Base-by-base conservation (phyloP, 2,888 invertebrate genomes). In the Rhaphigaster nebulosa region DNA sequence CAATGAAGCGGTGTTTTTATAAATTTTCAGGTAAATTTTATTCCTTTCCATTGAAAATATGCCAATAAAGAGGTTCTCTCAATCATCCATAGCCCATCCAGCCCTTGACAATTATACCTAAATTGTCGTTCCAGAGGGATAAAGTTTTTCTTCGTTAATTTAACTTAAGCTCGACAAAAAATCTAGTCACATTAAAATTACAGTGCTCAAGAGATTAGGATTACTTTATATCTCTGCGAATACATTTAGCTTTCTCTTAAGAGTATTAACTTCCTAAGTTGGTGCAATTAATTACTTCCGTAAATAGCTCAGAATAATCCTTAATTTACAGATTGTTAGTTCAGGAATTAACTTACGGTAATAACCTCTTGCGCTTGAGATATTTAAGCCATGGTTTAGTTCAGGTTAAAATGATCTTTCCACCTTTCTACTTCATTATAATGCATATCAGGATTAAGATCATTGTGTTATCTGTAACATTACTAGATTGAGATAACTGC, bases 281-380 rank as follows among this genome's bases (percentile, higher is more conserved):
- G 70, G 20, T 34, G 34, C 1, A 34, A 70, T 70, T 70, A 70
- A 70, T 70, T 70, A 34, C 18, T 6, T 10, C 34, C 70, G 34
- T 70, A 70, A 70, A 70, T 70, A 70, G 70, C 34, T 70, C 20
- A 34, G 70, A 70, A 70, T 70, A 70, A 70, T 70, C 70, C 70
- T 70, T 34, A 70, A 70, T 70, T 70, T 70, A 70, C 70, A 70
- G 70, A 70, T 70, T 70, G 70, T 70, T 70, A 70, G 70, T 70
- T 70, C 34, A 70, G 70, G 70, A 70, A 70, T 70, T 70, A 70
- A 70, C 70, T 34, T 38, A 70, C 8, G 34, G 20, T 70, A 34
- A 70, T 70, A 70, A 70, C 65, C 65, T 26, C 29, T 15, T 65
- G 65, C 29, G n/a, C 29, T 29, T 65, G 34, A 34, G 70, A 70